Base-by-base conservation (phyloP, 2,113 vertebrate species). In the Pipra filicauda region DNA sequence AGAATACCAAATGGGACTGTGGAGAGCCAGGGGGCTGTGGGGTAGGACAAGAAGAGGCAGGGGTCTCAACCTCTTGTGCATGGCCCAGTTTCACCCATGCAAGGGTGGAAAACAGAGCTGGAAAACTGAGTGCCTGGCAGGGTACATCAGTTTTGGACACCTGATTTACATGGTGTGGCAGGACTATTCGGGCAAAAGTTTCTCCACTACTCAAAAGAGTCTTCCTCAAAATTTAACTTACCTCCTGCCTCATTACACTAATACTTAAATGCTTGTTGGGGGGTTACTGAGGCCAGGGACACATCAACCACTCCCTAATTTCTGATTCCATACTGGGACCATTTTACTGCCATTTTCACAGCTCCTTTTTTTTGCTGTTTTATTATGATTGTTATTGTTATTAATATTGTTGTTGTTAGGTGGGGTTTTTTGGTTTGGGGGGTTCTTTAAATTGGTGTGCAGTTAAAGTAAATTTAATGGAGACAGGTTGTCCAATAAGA, bases 21-120 rank as follows among this genome's bases (percentile, higher is more conserved):
- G 3, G 20, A 85, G 17, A 26, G 4, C 6, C 20, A 37, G 0
- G 0, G 11, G 5, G 11, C 11, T 3, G 1, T 0, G 1, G 15
- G 5, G 8, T 28, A 64, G 33, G 31, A 44, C 16, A 57, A 23
- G 21, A 33, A 27, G 39, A 69, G 9, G 44, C 35, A 77, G n/a
- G 6, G 37, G 27, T 58, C 43, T 74, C 2, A 0, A 22, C 0
- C 1, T 13, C 28, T 54, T 61, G 9, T 20, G 5, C 3, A 0
- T 26, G 83, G 39, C 15, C 17, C 19, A n/a, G 15, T 31, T 65
- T 43, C 24, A n/a, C 44, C 18, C 27, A 22, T 35, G 21, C 0
- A 1, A 41, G 24, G 5, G 8, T 33, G 39, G 22, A 37, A 89
- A 89, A 57, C 37, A 43, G 27, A 11, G 23, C 15, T 49, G 78